These are phyloP conservation scores for Poicephalus meyeri DNA, from an alignment of 2,113 vertebrate species.

Conservation along the genomic window DNA sequence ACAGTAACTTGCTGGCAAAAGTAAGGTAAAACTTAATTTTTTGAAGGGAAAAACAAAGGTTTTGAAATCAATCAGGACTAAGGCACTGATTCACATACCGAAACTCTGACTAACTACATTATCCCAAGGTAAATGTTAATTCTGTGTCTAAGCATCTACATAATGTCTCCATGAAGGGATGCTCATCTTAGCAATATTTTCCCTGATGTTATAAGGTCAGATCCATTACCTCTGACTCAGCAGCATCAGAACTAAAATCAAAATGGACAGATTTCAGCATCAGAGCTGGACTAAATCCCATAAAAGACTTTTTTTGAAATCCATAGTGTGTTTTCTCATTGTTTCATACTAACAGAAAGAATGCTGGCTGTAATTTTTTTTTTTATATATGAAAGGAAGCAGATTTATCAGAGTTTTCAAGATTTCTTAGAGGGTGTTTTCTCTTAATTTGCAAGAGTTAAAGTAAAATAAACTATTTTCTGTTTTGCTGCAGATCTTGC, in stretches of 20 bases:
- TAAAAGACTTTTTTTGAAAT: neutral
- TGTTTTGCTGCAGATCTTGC: neutral
- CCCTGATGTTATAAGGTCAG: accelerated
- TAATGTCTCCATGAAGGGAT: neutral
- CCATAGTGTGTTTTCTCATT: neutral
- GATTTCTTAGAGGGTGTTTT: neutral
- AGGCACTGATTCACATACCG: neutral
- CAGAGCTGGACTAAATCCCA: neutral
- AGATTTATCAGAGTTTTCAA: neutral
- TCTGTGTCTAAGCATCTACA: neutral
- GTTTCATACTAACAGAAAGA: neutral
- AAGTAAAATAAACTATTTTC: neutral
- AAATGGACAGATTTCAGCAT: neutral
- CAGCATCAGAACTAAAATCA: neutral
- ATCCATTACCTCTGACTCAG: neutral
- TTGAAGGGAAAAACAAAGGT: neutral
- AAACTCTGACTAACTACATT: neutral
- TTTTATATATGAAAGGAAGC: neutral
- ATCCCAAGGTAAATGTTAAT: neutral
- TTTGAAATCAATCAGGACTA: neutral
- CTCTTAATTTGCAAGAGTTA: neutral
- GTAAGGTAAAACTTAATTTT: neutral
- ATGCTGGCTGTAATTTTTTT: neutral
- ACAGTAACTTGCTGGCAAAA: neutral
- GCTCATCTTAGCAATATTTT: neutral